Base-by-base conservation (phyloP, 1,140 invertebrate species). In the Bathynomus jamesi region DNA sequence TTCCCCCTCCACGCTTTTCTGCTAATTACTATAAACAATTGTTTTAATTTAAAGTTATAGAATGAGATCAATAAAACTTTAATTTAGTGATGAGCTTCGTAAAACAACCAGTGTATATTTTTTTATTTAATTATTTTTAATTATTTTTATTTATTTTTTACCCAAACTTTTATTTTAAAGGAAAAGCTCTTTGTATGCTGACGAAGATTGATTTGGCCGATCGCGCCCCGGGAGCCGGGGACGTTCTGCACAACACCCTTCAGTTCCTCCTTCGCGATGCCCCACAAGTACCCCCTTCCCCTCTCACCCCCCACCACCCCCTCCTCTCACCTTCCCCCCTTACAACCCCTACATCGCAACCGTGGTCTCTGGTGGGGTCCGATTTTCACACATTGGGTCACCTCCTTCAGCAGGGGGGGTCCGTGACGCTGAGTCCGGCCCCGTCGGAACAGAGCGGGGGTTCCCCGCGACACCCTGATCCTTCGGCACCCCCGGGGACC, bases 171-270 rank as follows among this genome's bases (percentile, higher is more conserved):
- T 40, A 8, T 17, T 40, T 40, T 40, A 17, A 40, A 40, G 32
- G 32, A 40, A 40, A 96, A 84, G 94, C 94, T 0, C 81, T 96
- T 68, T 95, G 93, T 81, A 84, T 98, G 40, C 83, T 96, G 69
- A 95, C 91, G 24, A 91, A 95, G 81, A 88, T 87, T 3, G 94
- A 97, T 83, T 86, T 97, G 70, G 91, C 90, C 4, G 94, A 95
- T 79, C 85, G 95, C 69, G 93, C 92, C 77, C 93, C 94, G 0
- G 91, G 93, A 0, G 92, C 93, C 21, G 95, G 95, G 0, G 94
- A 97, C 81, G 89, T 98, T 7, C 83, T 98, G 66, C 93, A 94
- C 84, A 97, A 98, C 83, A 92, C 94, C 3, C 86, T 98, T 25
- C 91, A 93, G 78, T 89, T 95, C 83, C 84, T 96, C 10, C 89